phyloP scores from a whole-genome alignment of 2,113 vertebrate species.

The Leptobrachium leishanense region DNA sequence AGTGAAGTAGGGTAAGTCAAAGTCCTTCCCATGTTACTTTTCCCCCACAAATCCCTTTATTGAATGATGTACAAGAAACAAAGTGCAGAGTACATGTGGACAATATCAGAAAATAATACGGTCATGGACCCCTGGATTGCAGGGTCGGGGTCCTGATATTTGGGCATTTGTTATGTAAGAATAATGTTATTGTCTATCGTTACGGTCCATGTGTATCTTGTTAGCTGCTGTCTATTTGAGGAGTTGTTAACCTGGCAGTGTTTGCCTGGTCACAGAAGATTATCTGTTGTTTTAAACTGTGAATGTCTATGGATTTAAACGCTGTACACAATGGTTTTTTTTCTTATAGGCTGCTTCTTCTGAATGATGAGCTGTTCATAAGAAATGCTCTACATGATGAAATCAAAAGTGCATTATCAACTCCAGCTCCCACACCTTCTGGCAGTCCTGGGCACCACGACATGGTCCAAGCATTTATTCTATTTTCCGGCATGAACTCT shows the following conservation, averaged over 20 bases:
- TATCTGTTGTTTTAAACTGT: too few species aligned
- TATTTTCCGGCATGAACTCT: conserved; percentile 87
- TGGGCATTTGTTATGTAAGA: too few species aligned
- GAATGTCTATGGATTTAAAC: neutral
- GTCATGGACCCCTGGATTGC: too few species aligned
- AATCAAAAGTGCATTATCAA: conserved; percentile 80
- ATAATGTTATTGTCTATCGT: too few species aligned
- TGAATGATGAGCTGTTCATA: conserved; percentile 89
- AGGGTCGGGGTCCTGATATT: too few species aligned
- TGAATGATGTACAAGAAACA: too few species aligned
- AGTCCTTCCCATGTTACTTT: neutral
- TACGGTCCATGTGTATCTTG: too few species aligned
- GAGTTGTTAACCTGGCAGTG: too few species aligned
- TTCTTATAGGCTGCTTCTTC: conserved; percentile 77
- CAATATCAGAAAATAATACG: too few species aligned
- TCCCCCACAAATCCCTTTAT: neutral
- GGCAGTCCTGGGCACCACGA: conserved; percentile 88
- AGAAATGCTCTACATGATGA: conserved; percentile 84
- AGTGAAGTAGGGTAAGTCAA: conserved; percentile 76
- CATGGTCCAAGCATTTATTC: conserved; percentile 84
- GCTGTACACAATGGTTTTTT: neutral
- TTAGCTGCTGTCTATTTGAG: too few species aligned
- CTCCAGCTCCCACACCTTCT: conserved; percentile 84
- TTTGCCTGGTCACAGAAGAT: too few species aligned
- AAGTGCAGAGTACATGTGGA: too few species aligned